Percentiles rank a stretch among this genome's conserved stretches.
phyloP scores from a whole-genome alignment of 2,888 invertebrate species.

The Synanthedon formicaeformis region DNA sequence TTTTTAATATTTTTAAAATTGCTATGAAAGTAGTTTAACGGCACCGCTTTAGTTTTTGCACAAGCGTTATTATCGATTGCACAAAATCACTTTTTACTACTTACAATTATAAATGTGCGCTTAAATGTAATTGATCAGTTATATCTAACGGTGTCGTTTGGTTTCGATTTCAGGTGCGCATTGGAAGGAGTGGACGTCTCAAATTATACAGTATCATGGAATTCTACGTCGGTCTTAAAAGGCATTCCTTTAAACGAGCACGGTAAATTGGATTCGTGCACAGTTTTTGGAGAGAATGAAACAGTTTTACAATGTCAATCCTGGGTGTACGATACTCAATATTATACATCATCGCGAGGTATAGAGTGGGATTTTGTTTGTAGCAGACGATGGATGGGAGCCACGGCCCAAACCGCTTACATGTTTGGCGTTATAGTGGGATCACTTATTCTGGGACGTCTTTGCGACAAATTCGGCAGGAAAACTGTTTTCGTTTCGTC shows the following conservation, averaged over 20 bases:
- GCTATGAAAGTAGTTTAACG: too few relatives aligned
- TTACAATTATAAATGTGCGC: too few relatives aligned
- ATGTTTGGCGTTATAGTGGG: constrained; percentile 89
- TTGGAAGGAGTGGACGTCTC: constrained; percentile 69
- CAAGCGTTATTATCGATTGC: too few relatives aligned
- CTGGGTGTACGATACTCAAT: constrained; percentile 81
- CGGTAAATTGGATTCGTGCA: constrained; percentile 75
- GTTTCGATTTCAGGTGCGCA: constrained; percentile 66
- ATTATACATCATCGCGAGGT: constrained; percentile 78
- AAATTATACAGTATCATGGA: constrained; percentile 63
- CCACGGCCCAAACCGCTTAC: constrained; percentile 80
- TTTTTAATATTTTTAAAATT: too few relatives aligned
- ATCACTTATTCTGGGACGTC: constrained; percentile 79
- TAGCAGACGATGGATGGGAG: constrained; percentile 83
- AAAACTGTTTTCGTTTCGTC: constrained; percentile 85
- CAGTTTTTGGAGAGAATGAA: constrained; percentile 57
- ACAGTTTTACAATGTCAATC: constrained; percentile 43
- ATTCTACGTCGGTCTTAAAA: constrained; percentile 58
- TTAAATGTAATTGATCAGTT: neutral
- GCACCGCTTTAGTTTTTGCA: too few relatives aligned
- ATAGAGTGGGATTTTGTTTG: constrained; percentile 90
- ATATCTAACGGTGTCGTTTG: constrained; percentile 1
- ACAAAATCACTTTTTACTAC: too few relatives aligned
- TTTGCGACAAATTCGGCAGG: constrained; percentile 85
- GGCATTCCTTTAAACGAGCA: constrained; percentile 71